Conservation (phyloP, 2,888 invertebrate species). For the Deladenus siricidicola region DNA sequence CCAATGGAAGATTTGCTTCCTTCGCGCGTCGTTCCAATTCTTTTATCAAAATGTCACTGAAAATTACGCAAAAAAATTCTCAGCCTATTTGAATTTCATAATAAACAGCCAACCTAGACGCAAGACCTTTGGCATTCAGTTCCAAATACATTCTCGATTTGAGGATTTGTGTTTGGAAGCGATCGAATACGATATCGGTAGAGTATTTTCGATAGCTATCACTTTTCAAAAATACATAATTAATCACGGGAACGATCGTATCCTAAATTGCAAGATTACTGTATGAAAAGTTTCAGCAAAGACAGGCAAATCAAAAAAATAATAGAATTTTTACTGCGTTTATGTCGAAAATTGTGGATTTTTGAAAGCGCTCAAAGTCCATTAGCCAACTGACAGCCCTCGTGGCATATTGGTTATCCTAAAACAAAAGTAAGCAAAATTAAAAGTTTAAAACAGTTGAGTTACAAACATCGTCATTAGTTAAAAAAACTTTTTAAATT, state of each 20-base stretch:
- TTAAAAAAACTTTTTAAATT: background rate
- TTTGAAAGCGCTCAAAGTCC: constrained; percentile 50
- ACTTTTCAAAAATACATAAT: constrained; percentile 46
- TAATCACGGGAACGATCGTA: constrained; percentile 52
- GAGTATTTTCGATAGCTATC: constrained; percentile 41
- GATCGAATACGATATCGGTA: constrained; percentile 37
- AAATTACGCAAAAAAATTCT: background rate
- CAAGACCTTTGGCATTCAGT: constrained; percentile 42
- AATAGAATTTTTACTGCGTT: constrained; percentile 32
- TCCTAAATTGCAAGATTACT: constrained; percentile 28
- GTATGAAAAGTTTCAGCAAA: background rate
- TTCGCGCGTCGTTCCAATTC: constrained; percentile 31
- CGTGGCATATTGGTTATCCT: constrained; percentile 45
- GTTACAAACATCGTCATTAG: too few species aligned
- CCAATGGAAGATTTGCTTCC: constrained; percentile 37
- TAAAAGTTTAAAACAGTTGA: background rate
- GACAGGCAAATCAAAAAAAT: background rate
- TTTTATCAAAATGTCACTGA: constrained; percentile 28
- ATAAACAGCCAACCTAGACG: constrained; percentile 39
- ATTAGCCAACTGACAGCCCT: constrained; percentile 47
- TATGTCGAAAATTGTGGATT: constrained; percentile 46
- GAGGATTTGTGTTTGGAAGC: constrained; percentile 45
- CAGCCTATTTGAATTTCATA: too few species aligned
- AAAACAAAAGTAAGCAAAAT: background rate
- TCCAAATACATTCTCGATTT: constrained; percentile 48